These are phyloP conservation scores for Notospermus geniculatus DNA, from an alignment of 1,140 invertebrate genomes.

Conservation along the genomic window DNA sequence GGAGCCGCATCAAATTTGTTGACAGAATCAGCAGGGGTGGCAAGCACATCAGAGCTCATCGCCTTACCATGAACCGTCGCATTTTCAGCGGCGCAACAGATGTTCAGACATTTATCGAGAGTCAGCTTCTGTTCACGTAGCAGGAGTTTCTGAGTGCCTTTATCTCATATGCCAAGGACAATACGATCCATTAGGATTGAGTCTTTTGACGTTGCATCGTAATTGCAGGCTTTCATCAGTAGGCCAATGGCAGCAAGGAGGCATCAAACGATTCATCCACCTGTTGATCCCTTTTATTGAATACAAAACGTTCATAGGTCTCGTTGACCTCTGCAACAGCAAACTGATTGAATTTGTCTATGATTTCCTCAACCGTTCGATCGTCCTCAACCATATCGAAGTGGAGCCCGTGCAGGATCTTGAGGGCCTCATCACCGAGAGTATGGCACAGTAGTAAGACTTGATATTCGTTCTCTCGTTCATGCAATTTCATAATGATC, in stretches of 20 bases:
- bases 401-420: not conserved
- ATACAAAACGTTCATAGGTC: not conserved
- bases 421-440: not conserved
- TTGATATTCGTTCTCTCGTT: not conserved
- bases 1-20: too few species aligned
- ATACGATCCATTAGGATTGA: not conserved
- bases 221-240: not conserved
- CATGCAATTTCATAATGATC: not conserved
- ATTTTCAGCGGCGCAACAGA: not conserved
- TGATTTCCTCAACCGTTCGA: not conserved
- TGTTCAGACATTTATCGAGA: not conserved
- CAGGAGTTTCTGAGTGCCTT: not conserved
- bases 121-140: not conserved
- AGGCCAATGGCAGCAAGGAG: too few species aligned
- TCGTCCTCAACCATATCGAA: not conserved
- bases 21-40: too few species aligned
- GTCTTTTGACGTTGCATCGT: not conserved
- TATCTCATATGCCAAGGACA: slow-evolving; percentile 1
- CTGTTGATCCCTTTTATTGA: not conserved
- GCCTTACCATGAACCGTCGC: not conserved
- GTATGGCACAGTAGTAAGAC: not conserved
- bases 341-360: not conserved
- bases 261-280: not conserved
- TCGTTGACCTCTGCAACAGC: not conserved
- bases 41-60: too few species aligned